These are phyloP conservation scores for Dione juno DNA, from an alignment of 2,888 invertebrate species.

Conservation along the genomic window DNA sequence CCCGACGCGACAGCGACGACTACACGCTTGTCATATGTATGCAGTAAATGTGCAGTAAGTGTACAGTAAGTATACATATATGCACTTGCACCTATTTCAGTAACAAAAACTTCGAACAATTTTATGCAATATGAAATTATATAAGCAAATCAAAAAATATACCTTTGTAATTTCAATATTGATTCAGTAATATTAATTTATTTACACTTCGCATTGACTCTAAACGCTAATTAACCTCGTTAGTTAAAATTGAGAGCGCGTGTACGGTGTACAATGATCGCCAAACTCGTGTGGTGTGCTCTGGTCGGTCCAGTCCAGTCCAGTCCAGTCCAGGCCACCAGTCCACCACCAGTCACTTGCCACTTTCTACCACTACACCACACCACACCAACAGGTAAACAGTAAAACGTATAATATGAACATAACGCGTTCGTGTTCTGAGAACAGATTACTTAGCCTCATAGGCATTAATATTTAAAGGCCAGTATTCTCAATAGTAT, in stretches of 20 bases:
- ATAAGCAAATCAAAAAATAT: no score
- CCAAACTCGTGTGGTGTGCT: not conserved
- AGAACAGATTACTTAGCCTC: not conserved
- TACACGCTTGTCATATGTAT: no score
- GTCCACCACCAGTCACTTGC: not conserved
- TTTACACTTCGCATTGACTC: not conserved
- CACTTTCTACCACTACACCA: not conserved
- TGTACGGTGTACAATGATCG: not conserved
- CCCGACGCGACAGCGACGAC: not conserved
- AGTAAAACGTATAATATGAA: not conserved
- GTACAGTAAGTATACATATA: no score
- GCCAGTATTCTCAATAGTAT: constrained; percentile 3
- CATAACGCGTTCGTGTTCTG: not conserved
- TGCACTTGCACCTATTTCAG: no score
- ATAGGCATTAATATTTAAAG: not conserved
- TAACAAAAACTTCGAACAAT: no score
- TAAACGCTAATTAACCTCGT: not conserved
- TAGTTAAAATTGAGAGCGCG: no score
- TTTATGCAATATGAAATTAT: no score
- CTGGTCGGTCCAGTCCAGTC: no score
- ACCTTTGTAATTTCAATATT: no score
- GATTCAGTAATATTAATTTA: no score
- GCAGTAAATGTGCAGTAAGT: no score
- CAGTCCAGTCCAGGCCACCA: no score
- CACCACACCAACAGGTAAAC: not conserved